phyloP scores from a whole-genome alignment of 2,797 vertebrate species.

The Caiman crocodilus region DNA sequence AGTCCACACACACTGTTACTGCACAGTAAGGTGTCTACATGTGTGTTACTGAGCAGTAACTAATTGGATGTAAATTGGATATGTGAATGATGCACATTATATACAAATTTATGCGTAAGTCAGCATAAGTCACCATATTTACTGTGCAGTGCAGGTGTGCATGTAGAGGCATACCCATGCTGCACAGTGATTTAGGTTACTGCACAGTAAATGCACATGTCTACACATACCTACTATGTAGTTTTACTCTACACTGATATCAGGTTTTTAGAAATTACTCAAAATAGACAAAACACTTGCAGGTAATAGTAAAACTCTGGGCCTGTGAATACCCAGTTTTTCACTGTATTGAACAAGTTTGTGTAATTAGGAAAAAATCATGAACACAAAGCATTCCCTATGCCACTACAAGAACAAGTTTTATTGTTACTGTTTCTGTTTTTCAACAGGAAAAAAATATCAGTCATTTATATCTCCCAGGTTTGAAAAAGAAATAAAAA shows the following conservation, averaged over 20 bases:
- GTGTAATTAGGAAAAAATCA: not conserved
- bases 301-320: not conserved
- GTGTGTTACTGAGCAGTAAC: too few species aligned
- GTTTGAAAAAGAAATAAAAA: not conserved
- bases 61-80: too few species aligned
- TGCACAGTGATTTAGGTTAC: too few species aligned
- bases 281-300: not conserved
- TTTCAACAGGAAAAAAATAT: not conserved
- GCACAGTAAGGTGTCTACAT: too few species aligned
- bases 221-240: not conserved
- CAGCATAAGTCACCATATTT: too few species aligned
- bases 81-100: too few species aligned
- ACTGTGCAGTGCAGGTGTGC: too few species aligned
- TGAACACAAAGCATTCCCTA: not conserved
- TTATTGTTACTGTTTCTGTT: not conserved
- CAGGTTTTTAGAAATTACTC: not conserved
- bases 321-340: not conserved
- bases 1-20: too few species aligned
- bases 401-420: not conserved
- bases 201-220: too few species aligned
- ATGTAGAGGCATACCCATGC: too few species aligned
- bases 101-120: too few species aligned
- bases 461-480: not conserved
- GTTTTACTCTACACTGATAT: not conserved
- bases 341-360: not conserved